Evolutionary conservation across 2,888 invertebrate genomes (phyloP), one percentile per base, ranked within the genome.

Genomic region (Morpho deidamia): DNA sequence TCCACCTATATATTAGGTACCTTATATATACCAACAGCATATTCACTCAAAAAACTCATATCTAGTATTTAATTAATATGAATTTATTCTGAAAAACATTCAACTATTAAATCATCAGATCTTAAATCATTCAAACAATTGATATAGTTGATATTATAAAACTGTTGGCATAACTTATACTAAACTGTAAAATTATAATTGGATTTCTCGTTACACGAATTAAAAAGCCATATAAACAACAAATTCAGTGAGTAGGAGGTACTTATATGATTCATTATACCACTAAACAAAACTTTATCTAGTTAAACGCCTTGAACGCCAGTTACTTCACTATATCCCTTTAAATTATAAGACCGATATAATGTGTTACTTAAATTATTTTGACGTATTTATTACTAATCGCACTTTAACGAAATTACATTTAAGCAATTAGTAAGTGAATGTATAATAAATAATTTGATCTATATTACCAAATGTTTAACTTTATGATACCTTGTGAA

Each of bases 381-480:
- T 14, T 11, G 32, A 56, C 41, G 39, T 56, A 51, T 58, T 56
- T 51, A 56, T 50, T 56, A 50, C 58, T 58, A 58, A 58, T 58
- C 43, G 47, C 50, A 50, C 51, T 47, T 39, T 53, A 53, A 44
- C 40, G 46, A 44, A 51, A 50, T 43, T 53, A 53, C 35, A 35
- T 9, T 53, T 37, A 11, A 53, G 35, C 50, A 47, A 46, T 53
- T 51, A 53, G 41, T 41, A 12, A 50, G 14, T 12, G 35, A 56
- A 53, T 49, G 56, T 50, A 33, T 38, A 44, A 56, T 51, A 48
- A 45, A 56, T 50, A 14, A 51, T 47, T 43, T 44, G 11, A 51
- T 47, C 35, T 42, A 49, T 49, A 37, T 57, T 46, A 51, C 46
- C 34, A 12, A 53, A 57, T 39, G 47, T 43, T 55, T 50, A 46